These are phyloP conservation scores for Nebria salina DNA, from an alignment of 2,888 invertebrate species.

Conservation along the genomic window DNA sequence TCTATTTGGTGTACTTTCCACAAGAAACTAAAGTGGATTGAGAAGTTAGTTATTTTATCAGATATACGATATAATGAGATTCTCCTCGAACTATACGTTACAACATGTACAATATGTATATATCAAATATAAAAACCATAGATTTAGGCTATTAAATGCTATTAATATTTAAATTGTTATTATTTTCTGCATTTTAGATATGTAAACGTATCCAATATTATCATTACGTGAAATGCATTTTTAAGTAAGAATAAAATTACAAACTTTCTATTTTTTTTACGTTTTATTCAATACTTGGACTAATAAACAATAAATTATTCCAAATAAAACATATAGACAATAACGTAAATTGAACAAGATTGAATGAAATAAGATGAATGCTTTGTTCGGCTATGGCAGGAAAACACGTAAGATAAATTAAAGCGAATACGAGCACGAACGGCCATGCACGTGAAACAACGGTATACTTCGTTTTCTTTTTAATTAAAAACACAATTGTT, in stretches of 20 bases:
- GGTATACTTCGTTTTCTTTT: background rate
- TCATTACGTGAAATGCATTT: no score
- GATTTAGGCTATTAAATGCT: no score
- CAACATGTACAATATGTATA: background rate
- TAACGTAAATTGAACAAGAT: background rate
- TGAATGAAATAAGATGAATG: background rate
- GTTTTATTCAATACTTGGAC: background rate
- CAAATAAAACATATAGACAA: background rate
- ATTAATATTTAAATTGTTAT: no score
- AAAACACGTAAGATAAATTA: slow-evolving; percentile 8
- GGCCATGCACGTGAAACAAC: slow-evolving; percentile 3
- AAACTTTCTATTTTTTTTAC: no score
- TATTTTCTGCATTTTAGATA: no score
- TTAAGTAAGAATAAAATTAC: no score
- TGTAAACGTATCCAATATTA: no score
- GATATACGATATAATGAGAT: background rate
- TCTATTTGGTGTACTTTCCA: background rate
- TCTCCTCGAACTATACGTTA: background rate
- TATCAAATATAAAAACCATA: no score
- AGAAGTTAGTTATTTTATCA: background rate
- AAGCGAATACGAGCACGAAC: slow-evolving; percentile 4
- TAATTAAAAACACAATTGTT: slow-evolving; percentile 12
- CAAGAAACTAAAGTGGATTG: background rate
- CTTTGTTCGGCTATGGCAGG: background rate
- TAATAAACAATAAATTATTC: background rate